phyloP scores from a whole-genome alignment of 2,888 invertebrate species.

The Oscheius sp. region DNA sequence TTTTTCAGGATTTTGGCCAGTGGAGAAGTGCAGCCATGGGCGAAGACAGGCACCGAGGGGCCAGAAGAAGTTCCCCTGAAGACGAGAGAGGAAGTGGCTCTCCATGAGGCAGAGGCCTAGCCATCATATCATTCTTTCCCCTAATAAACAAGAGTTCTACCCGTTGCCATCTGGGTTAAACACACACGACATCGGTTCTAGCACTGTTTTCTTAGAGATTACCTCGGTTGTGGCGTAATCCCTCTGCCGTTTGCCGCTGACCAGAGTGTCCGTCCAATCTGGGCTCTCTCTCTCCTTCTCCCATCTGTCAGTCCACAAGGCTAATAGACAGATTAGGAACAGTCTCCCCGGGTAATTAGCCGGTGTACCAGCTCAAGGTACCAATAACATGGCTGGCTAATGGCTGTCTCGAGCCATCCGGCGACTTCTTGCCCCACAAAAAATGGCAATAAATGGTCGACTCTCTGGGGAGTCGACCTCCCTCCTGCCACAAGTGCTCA shows the following conservation, averaged over 20 bases:
- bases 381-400: slow-evolving; percentile 26
- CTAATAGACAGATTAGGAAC: slow-evolving; percentile 37
- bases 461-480: not conserved
- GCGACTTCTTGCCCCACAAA: not conserved
- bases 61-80: slow-evolving; percentile 53
- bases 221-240: slow-evolving; percentile 33
- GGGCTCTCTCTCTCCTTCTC: not conserved
- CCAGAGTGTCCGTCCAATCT: not conserved
- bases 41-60: slow-evolving; percentile 44
- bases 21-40: slow-evolving; percentile 59
- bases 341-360: slow-evolving; percentile 30
- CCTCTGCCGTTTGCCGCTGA: not conserved
- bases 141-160: not conserved
- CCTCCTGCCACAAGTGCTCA: slow-evolving; percentile 12
- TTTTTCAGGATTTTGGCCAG: slow-evolving; percentile 45
- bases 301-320: slow-evolving; percentile 30
- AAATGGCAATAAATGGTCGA: not conserved
- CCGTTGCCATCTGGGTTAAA: slow-evolving; percentile 27
- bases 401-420: not conserved
- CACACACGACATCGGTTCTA: slow-evolving; percentile 18
- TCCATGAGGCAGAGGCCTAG: not conserved
- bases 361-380: slow-evolving; percentile 18
- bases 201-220: slow-evolving; percentile 33
- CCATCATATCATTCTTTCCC: slow-evolving; percentile 20
- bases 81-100: slow-evolving; percentile 40